Conservation (phyloP, 2,888 invertebrate species). For the Phalangium opilio region DNA sequence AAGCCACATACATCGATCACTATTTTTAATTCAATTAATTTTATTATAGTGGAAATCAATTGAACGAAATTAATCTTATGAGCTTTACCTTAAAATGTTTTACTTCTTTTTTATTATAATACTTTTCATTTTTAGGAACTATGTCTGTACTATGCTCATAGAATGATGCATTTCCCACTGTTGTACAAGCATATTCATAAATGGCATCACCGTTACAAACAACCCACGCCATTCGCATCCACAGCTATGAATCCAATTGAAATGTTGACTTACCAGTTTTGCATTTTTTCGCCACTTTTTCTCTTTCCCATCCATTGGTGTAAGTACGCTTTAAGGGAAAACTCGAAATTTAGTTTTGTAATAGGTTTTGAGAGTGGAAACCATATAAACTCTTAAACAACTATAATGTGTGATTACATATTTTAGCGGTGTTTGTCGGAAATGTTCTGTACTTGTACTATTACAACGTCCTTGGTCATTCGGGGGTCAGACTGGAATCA, state of each 20-base stretch:
- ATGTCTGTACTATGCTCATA: constrained; percentile 41
- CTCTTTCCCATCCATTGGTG: constrained; percentile 49
- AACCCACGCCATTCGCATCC: constrained; percentile 57
- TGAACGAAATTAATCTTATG: too few relatives aligned
- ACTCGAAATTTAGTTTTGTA: too few relatives aligned
- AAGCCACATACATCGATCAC: too few relatives aligned
- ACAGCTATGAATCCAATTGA: constrained; percentile 58
- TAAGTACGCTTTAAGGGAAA: too few relatives aligned
- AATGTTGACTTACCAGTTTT: constrained; percentile 46
- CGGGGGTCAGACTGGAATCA: constrained; percentile 53
- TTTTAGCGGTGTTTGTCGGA: too few relatives aligned
- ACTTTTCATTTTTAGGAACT: constrained; percentile 40
- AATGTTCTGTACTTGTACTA: constrained; percentile 54
- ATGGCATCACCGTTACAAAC: constrained; percentile 56
- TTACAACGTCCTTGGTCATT: constrained; percentile 59
- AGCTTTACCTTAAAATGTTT: too few relatives aligned
- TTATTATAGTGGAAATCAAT: too few relatives aligned
- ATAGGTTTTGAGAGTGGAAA: too few relatives aligned
- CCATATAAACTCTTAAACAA: too few relatives aligned
- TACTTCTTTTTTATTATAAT: too few relatives aligned
- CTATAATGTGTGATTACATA: too few relatives aligned
- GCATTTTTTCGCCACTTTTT: constrained; percentile 45
- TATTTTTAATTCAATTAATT: too few relatives aligned
- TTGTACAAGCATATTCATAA: constrained; percentile 56
- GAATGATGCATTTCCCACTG: constrained; percentile 49